phyloP scores from a whole-genome alignment of 2,797 vertebrate genomes.

The Xyrichtys novacula region DNA sequence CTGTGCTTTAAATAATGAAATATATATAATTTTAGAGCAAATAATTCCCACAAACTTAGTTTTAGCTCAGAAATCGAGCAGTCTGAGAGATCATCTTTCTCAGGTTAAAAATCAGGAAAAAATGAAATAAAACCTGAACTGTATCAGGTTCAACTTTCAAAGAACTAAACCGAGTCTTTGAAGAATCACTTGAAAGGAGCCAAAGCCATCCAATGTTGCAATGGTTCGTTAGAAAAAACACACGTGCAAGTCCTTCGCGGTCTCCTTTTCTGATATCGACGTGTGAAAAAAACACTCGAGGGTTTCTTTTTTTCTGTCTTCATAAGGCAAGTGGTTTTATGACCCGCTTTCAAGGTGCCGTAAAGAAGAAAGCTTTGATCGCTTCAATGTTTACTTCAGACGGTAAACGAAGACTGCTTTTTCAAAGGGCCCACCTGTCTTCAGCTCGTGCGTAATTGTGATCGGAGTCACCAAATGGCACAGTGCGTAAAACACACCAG shows the following conservation, averaged over 20 bases:
- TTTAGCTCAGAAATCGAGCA: no score
- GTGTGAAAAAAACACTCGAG: slow-evolving; percentile 70
- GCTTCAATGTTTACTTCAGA: slow-evolving; percentile 44
- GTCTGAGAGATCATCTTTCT: no score
- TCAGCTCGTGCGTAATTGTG: slow-evolving; percentile 54
- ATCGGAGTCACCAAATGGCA: slow-evolving; percentile 45
- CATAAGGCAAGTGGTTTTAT: slow-evolving; percentile 57
- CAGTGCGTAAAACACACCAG: background rate
- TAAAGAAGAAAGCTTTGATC: slow-evolving; percentile 64
- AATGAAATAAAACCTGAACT: background rate
- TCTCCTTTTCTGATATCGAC: slow-evolving; percentile 53
- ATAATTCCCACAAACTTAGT: no score
- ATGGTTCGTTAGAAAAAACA: slow-evolving; percentile 51
- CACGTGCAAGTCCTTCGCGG: slow-evolving; percentile 54
- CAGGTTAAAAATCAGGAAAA: background rate
- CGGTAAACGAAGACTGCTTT: background rate
- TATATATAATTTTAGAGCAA: no score
- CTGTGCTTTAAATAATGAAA: no score
- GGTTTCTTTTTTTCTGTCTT: slow-evolving; percentile 28
- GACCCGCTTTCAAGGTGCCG: slow-evolving; percentile 53
- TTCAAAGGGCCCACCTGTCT: background rate
- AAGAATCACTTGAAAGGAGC: background rate
- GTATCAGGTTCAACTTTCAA: background rate
- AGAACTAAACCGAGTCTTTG: background rate
- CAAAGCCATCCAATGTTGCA: slow-evolving; percentile 13